Base-by-base conservation (phyloP, 2,113 vertebrate species). In the Sclerurus mexicanus region DNA sequence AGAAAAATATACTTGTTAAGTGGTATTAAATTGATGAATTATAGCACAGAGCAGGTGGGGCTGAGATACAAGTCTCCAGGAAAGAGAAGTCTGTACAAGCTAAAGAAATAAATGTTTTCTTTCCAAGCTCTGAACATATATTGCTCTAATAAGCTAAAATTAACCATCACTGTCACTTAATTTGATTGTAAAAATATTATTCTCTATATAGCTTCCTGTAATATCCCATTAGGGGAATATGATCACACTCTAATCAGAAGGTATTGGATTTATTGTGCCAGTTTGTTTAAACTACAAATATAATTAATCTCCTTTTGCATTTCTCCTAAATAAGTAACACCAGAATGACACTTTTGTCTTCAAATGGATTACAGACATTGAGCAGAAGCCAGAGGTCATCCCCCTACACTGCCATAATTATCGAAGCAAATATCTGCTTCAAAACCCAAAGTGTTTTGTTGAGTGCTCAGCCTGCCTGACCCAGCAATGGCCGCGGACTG, bases 161-260 rank as follows among this genome's bases (percentile, higher is more conserved):
- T 97, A 98, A 73, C 94, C 78, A 91, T 96, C 39, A 28, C 81
- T 97, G 79, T 93, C 87, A 68, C 81, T 94, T 98, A 98, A 97
- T 97, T 98, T 96, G 84, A 96, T 93, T 87, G 63, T 90, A 97
- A 96, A 98, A 94, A 96, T 98, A 97, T 96, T 96, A 95, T 97
- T 96, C 93, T 97, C 93, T 31, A 83, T 96, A 96, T 96, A 98
- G 77, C 53, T 96, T 97, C 86, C 5, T 91, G 87, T 94, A 97
- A 96, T 96, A 96, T 89, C 89, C 96, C 95, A 96, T 97, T 97
- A 96, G 95, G 89, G 95, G 64, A 93, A 95, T 96, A 94, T 74
- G 89, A 97, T 83, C 85, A 81, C 12, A 2, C 82, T 96, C 89
- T 97, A 96, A 93, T 87, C 94, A 95, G 91, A 95, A 94, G 91